These are phyloP conservation scores for Drosophila anomelani DNA, from an alignment of 2,888 invertebrate genomes.

Conservation along the genomic window DNA sequence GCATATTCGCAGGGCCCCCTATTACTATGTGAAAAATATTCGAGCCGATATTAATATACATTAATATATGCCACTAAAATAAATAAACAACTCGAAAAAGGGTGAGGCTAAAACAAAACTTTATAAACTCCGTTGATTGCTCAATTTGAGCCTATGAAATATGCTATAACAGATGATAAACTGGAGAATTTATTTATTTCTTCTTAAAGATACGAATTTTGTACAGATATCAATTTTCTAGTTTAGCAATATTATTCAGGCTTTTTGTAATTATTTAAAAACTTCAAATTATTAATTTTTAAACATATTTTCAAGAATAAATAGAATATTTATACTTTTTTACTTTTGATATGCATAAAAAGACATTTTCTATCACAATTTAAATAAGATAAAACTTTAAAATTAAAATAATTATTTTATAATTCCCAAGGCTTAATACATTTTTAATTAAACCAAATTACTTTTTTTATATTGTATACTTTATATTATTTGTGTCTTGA, in stretches of 20 bases:
- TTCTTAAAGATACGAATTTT: background rate
- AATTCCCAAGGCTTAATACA: too few relatives aligned
- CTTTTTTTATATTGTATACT: too few relatives aligned
- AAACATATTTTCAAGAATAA: too few relatives aligned
- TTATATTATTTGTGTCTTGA: too few relatives aligned
- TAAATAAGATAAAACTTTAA: background rate
- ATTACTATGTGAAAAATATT: constrained; percentile 55
- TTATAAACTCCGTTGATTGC: background rate
- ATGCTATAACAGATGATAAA: background rate
- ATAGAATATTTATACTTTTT: too few relatives aligned
- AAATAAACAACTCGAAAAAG: constrained; percentile 43
- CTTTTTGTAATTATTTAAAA: too few relatives aligned
- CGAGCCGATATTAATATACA: constrained; percentile 24
- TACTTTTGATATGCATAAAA: too few relatives aligned
- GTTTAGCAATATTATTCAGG: accelerated
- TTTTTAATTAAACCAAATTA: too few relatives aligned
- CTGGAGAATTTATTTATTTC: too few relatives aligned
- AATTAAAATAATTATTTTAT: too few relatives aligned
- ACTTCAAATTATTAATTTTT: background rate
- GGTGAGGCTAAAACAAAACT: background rate
- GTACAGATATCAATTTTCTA: background rate
- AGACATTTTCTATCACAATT: too few relatives aligned
- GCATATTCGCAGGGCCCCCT: constrained; percentile 32
- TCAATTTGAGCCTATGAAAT: background rate
- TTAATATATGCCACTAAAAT: constrained; percentile 66